A percentile compares a stretch with the other conserved stretches of the same genome.
Conservation (phyloP, 1,140 invertebrate species). For the Anastatus disparis region DNA sequence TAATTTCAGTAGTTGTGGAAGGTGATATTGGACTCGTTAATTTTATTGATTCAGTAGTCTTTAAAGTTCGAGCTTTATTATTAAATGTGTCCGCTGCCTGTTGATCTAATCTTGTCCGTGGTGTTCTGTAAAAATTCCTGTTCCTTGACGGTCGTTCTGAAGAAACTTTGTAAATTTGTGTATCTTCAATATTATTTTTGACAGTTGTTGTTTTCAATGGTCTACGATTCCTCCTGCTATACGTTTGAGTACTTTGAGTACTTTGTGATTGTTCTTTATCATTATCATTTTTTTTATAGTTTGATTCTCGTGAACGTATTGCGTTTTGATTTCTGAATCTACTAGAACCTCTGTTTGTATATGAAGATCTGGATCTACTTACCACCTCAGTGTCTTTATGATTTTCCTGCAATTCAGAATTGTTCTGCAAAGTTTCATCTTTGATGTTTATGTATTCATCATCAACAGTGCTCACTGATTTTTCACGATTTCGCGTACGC, state of each 20-base stretch:
- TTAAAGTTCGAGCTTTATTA: not conserved
- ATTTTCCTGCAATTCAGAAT: conserved; percentile 36
- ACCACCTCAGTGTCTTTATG: conserved; percentile 36
- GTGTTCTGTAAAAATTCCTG: conserved; percentile 34
- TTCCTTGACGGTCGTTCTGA: conserved; percentile 35
- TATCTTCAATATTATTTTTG: conserved; percentile 44
- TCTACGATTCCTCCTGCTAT: conserved; percentile 31
- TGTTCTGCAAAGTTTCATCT: conserved; percentile 33
- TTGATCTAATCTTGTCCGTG: conserved; percentile 35
- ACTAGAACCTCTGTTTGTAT: conserved; percentile 52
- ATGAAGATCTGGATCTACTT: conserved; percentile 46
- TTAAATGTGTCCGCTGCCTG: conserved; percentile 15
- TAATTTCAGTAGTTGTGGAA: not conserved
- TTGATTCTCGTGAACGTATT: conserved; percentile 25
- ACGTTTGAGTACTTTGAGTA: not conserved
- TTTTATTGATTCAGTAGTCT: conserved; percentile 10
- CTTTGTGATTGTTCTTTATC: conserved; percentile 18
- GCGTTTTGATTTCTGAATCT: conserved; percentile 50
- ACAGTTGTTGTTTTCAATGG: conserved; percentile 23
- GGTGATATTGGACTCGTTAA: not conserved
- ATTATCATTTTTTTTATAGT: conserved; percentile 4
- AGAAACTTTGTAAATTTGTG: conserved; percentile 47
- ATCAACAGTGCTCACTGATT: conserved; percentile 46
- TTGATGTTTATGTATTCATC: conserved; percentile 26
- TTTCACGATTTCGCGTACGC: conserved; percentile 51